Conservation (phyloP, 2,797 vertebrate species). For the Pantherophis vulpinus region DNA sequence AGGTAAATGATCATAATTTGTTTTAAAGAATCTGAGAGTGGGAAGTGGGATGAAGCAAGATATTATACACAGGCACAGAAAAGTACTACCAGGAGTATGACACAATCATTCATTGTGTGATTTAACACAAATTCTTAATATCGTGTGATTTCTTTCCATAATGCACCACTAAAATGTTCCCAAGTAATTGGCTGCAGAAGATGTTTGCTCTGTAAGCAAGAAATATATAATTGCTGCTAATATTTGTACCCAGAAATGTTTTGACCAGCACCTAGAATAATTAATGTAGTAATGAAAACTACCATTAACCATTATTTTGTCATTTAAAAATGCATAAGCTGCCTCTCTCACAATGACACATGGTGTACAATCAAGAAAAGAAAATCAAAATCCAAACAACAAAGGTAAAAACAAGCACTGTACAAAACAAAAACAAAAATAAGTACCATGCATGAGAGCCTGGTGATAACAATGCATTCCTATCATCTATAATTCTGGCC, state of each 20-base stretch:
- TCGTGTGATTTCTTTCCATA: background rate
- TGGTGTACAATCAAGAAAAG: background rate
- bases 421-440: background rate
- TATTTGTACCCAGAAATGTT: background rate
- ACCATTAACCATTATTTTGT: background rate
- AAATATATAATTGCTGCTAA: background rate
- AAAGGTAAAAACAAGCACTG: background rate
- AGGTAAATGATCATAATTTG: background rate
- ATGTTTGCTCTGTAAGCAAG: background rate
- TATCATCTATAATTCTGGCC: background rate
- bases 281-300: background rate
- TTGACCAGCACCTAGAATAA: background rate
- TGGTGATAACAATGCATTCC: background rate
- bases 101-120: background rate
- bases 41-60: background rate
- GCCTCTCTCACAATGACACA: background rate
- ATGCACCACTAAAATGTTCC: background rate
- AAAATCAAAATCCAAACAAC: background rate
- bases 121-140: background rate
- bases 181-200: background rate
- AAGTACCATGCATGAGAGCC: background rate
- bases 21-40: background rate
- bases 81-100: background rate
- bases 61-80: background rate
- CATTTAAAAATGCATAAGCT: background rate